Evolutionary conservation across 2,113 vertebrate genomes (phyloP).

Genomic region (Chaetura pelagica): DNA sequence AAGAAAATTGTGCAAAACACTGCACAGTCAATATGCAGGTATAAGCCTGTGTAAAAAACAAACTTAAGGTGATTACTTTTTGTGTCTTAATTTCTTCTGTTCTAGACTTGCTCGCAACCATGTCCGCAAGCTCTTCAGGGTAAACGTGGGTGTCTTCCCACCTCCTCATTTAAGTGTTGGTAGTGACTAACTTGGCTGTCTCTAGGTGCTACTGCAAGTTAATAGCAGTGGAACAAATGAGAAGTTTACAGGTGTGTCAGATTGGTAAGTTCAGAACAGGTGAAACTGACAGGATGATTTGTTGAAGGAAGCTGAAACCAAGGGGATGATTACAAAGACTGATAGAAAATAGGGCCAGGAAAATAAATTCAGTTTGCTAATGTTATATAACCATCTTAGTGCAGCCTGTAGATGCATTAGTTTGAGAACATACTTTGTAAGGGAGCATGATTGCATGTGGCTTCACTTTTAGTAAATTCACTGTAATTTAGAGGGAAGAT

Average conservation of each 20-base stretch:
- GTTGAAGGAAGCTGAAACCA: background rate
- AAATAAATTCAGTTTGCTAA: constrained; percentile 21
- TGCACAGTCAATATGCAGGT: accelerated
- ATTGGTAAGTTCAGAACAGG: background rate
- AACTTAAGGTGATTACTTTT: accelerated
- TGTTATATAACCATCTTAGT: constrained; percentile 27
- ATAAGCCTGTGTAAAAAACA: background rate
- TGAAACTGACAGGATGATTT: constrained; percentile 14
- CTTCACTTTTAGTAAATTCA: constrained; percentile 47
- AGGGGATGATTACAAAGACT: background rate
- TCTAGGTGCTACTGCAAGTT: background rate
- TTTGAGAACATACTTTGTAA: constrained; percentile 6
- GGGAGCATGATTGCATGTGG: background rate
- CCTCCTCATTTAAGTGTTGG: background rate
- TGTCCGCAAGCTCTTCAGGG: background rate
- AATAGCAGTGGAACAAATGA: background rate
- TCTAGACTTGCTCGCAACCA: background rate
- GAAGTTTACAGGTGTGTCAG: constrained; percentile 13
- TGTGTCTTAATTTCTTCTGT: background rate
- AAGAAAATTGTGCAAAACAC: background rate
- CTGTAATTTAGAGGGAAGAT: constrained; percentile 35
- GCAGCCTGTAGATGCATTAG: constrained; percentile 26
- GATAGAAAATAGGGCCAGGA: constrained; percentile 16
- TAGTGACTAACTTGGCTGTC: background rate
- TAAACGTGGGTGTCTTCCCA: background rate